A percentile compares a stretch with the other conserved stretches of the same genome.
Evolutionary conservation across 2,113 vertebrate genomes (phyloP).

Genomic region (Rutilus rutilus): DNA sequence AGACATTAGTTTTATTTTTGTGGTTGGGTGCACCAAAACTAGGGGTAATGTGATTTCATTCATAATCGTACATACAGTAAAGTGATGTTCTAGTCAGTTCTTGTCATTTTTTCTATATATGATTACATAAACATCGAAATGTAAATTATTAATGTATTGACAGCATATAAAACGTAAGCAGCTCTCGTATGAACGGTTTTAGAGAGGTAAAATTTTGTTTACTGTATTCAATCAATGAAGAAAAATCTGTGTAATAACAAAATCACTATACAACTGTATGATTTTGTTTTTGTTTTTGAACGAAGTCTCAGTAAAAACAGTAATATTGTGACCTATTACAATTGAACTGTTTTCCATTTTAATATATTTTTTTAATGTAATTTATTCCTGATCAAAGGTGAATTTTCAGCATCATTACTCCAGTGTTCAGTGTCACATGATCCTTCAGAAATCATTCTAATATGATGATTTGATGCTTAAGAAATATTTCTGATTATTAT

Average conservation of each 20-base stretch:
- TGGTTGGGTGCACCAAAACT: neutral
- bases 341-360: neutral
- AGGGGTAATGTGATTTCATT: neutral
- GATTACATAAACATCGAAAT: neutral
- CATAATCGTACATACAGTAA: neutral
- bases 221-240: neutral
- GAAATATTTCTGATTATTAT: too few species aligned
- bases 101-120: neutral
- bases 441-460: too few species aligned
- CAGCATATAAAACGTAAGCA: neutral
- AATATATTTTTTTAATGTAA: neutral
- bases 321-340: neutral
- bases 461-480: too few species aligned
- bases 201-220: neutral
- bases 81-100: neutral
- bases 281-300: neutral
- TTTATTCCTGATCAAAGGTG: neutral
- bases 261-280: neutral
- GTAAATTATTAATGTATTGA: neutral
- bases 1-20: neutral
- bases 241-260: neutral
- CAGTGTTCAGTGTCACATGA: too few species aligned
- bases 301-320: neutral
- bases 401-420: neutral
- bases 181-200: neutral